These are phyloP conservation scores for Ibidorhyncha struthersii DNA, from an alignment of 2,113 vertebrate genomes.

Conservation along the genomic window DNA sequence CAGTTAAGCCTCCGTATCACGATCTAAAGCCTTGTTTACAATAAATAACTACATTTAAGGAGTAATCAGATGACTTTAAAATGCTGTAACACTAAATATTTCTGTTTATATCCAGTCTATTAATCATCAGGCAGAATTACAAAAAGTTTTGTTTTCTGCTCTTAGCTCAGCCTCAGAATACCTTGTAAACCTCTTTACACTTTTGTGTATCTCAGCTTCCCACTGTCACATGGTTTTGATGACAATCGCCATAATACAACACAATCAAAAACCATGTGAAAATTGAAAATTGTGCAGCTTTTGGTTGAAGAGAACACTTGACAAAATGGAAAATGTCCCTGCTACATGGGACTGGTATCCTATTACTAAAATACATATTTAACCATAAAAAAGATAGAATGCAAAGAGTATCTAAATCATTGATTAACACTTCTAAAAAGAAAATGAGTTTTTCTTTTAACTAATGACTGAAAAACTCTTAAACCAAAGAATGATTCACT, in stretches of 20 bases:
- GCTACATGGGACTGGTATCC: neutral
- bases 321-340: neutral
- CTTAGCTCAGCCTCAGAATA: neutral
- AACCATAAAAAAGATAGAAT: neutral
- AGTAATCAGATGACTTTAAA: neutral
- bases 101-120: neutral
- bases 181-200: neutral
- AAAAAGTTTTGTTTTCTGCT: neutral
- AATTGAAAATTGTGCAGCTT: neutral
- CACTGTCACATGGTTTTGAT: neutral
- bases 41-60: neutral
- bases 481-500: neutral
- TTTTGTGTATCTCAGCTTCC: neutral
- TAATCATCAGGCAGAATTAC: neutral
- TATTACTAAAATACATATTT: neutral
- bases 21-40: neutral
- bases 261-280: neutral
- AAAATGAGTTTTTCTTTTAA: neutral
- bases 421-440: neutral
- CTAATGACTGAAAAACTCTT: neutral
- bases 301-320: neutral
- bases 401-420: neutral
- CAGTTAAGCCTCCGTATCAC: neutral
- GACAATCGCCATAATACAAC: neutral
- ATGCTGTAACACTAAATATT: neutral